Conservation (phyloP, 2,113 vertebrate genomes). For the Thymallus thymallus region DNA sequence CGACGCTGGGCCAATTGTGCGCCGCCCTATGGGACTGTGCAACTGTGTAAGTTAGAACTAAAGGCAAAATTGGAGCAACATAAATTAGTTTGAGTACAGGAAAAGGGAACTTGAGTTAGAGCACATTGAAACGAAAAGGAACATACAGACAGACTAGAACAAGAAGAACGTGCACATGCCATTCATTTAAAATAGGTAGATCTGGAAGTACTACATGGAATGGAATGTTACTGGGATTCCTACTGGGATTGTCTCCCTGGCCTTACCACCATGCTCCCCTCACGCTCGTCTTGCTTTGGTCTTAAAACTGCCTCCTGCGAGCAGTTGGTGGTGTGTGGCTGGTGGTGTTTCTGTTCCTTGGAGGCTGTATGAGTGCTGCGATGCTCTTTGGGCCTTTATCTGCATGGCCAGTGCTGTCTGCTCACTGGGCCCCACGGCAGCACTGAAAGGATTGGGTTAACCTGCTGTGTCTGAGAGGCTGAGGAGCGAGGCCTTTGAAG, state of each 20-base stretch:
- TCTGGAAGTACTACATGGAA: conserved; percentile 28
- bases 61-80: too few relatives aligned
- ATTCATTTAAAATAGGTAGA: conserved; percentile 40
- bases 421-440: conserved; percentile 35
- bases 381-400: conserved; percentile 60
- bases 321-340: conserved; percentile 4
- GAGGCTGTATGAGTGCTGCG: conserved; percentile 29
- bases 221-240: conserved; percentile 49
- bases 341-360: conserved; percentile 3
- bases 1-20: too few relatives aligned
- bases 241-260: conserved; percentile 39
- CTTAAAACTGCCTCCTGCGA: conserved; percentile 9
- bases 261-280: conserved; percentile 47
- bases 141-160: too few relatives aligned
- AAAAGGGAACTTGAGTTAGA: too few relatives aligned
- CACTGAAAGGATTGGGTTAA: conserved; percentile 47
- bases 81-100: too few relatives aligned
- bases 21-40: too few relatives aligned
- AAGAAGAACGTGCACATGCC: conserved; percentile 35
- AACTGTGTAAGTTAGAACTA: too few relatives aligned
- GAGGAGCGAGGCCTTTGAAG: conserved; percentile 34
- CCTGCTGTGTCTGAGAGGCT: conserved; percentile 26
- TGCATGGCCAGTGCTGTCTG: conserved; percentile 45
- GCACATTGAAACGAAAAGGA: too few relatives aligned
- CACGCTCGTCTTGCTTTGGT: conserved; percentile 29